Evolutionary conservation across 2,797 vertebrate genomes (phyloP).

Genomic region (Paguma larvata): DNA sequence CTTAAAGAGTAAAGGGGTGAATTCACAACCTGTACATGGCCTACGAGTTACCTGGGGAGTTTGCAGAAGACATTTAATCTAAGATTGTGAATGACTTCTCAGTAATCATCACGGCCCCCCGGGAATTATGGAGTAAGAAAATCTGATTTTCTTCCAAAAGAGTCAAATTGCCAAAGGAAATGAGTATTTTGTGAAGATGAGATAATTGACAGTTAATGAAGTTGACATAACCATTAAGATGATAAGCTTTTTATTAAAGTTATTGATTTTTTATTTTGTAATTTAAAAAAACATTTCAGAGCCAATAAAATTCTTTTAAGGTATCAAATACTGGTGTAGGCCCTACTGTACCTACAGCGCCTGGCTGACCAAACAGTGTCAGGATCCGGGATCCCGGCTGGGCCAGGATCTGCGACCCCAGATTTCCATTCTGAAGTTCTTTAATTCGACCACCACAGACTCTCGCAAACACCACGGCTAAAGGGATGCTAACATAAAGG

Average conservation of each 20-base stretch:
- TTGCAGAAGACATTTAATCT: neutral
- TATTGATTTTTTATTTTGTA: constrained; percentile 1
- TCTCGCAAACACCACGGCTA: neutral
- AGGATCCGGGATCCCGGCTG: neutral
- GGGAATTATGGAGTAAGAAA: neutral
- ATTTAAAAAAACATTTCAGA: neutral
- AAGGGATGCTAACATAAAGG: neutral
- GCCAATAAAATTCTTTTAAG: neutral
- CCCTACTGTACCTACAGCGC: neutral
- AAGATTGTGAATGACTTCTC: neutral
- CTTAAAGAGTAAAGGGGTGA: neutral
- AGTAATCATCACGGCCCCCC: neutral
- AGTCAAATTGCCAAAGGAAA: constrained; percentile 7
- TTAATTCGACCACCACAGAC: neutral
- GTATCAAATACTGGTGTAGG: neutral
- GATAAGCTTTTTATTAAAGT: neutral
- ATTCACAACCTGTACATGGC: neutral
- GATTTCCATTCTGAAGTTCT: neutral
- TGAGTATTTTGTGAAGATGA: constrained; percentile 1
- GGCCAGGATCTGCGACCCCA: neutral
- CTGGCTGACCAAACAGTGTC: neutral
- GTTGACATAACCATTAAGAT: neutral
- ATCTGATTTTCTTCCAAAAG: neutral
- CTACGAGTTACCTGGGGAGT: neutral
- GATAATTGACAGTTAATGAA: neutral